Percentiles rank a stretch among this genome's conserved stretches.
Evolutionary conservation across 2,888 invertebrate species (phyloP).

Genomic region (Leptopilina myrica): DNA sequence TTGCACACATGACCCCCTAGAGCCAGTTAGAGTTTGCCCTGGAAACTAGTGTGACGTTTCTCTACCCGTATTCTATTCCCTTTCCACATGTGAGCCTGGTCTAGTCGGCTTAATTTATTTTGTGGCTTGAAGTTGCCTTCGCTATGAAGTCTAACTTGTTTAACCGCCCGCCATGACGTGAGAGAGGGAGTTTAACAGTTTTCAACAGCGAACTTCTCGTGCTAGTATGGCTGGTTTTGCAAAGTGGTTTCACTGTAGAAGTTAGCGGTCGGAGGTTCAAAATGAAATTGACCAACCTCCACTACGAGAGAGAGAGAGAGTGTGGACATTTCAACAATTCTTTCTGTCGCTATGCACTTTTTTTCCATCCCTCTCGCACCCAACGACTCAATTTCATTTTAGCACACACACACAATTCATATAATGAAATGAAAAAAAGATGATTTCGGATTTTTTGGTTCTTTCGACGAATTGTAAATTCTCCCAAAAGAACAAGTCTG

Average conservation of each 20-base stretch:
- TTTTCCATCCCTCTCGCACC: not conserved
- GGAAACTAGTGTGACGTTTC: conserved; percentile 44
- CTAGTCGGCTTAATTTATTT: conserved; percentile 56
- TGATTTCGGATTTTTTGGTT: not conserved
- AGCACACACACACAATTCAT: not conserved
- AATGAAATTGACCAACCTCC: conserved; percentile 21
- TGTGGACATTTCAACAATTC: conserved; percentile 28
- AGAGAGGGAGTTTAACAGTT: conserved; percentile 40
- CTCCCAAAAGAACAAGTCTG: no score
- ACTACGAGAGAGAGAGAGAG: not conserved
- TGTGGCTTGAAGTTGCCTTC: conserved; percentile 56
- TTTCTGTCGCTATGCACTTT: conserved; percentile 16
- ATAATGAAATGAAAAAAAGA: not conserved
- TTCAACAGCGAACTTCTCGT: conserved; percentile 28
- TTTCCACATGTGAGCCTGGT: conserved; percentile 19
- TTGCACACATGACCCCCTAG: conserved; percentile 13
- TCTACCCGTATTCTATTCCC: conserved; percentile 35
- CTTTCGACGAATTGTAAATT: no score
- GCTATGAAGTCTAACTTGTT: conserved; percentile 57
- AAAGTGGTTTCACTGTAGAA: conserved; percentile 37
- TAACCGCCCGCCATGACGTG: conserved; percentile 49
- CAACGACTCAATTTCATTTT: conserved; percentile 1
- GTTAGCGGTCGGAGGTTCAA: conserved; percentile 22
- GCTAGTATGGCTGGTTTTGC: conserved; percentile 24
- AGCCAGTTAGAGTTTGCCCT: conserved; percentile 36